A percentile compares a stretch with the other conserved stretches of the same genome.
Evolutionary conservation across 2,888 invertebrate genomes (phyloP).

Genomic region (Lasius platythorax): DNA sequence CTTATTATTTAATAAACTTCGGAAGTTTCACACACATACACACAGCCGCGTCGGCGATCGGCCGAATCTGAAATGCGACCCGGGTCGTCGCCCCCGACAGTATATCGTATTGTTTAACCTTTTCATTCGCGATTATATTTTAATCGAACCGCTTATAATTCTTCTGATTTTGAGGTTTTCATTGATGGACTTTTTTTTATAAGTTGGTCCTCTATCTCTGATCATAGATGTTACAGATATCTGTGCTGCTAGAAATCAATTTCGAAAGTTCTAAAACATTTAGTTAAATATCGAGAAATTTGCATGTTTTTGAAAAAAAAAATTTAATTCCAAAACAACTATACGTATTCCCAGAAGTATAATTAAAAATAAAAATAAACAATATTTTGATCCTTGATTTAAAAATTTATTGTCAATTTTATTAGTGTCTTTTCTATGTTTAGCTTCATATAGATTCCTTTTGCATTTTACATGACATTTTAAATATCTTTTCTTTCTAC

Average conservation of each 20-base stretch:
- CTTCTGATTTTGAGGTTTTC: not conserved
- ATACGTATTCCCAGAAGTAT: not conserved
- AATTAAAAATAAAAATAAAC: not conserved
- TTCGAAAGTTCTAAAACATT: not conserved
- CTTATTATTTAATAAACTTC: constrained; percentile 81
- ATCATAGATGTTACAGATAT: constrained; percentile 11
- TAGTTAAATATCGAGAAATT: not conserved
- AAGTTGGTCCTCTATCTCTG: not conserved
- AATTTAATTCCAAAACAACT: not conserved
- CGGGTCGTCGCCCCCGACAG: constrained; percentile 35
- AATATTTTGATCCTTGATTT: not conserved
- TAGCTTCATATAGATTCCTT: not conserved
- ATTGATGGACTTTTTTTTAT: not conserved
- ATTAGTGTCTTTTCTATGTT: not conserved
- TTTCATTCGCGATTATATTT: not conserved
- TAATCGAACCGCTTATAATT: not conserved
- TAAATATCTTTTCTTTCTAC: not conserved
- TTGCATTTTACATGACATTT: not conserved
- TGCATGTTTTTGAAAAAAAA: not conserved
- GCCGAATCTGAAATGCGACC: constrained; percentile 46
- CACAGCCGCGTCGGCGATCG: constrained; percentile 26
- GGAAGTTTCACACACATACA: constrained; percentile 36
- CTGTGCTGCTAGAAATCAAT: not conserved
- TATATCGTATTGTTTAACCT: constrained; percentile 13
- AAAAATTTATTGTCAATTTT: not conserved